A percentile compares a stretch with the other conserved stretches of the same genome.
These are phyloP conservation scores for Ectemnius continuus DNA, from an alignment of 2,888 invertebrate genomes.

Conservation along the genomic window DNA sequence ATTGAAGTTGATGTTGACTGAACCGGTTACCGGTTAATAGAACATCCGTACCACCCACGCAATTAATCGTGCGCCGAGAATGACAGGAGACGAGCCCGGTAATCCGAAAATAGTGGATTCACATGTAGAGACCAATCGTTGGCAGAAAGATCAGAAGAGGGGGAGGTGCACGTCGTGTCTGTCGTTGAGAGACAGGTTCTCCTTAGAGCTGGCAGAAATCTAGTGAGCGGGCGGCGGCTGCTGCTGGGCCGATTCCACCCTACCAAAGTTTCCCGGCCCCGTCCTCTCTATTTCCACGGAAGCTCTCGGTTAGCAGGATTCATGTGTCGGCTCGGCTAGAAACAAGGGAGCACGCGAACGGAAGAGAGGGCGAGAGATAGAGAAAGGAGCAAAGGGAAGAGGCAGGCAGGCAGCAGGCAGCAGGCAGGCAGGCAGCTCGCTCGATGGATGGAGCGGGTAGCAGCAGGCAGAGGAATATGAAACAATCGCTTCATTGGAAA, in stretches of 20 bases:
- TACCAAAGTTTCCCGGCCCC: conserved; percentile 54
- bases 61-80: no score
- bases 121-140: neutral
- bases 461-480: conserved; percentile 73
- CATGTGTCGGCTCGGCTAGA: conserved; percentile 56
- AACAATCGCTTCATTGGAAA: conserved; percentile 78
- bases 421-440: conserved; percentile 49
- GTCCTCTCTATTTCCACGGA: conserved; percentile 41
- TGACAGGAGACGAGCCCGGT: no score
- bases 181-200: conserved; percentile 68
- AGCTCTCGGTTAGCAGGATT: conserved; percentile 55
- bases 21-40: no score
- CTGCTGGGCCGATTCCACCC: conserved; percentile 54
- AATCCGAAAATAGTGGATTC: neutral
- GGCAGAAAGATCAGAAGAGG: conserved; percentile 26
- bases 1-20: no score
- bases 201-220: conserved; percentile 47
- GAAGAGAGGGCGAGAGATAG: conserved; percentile 40
- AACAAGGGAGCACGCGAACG: conserved; percentile 54
- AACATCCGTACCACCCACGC: no score
- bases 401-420: conserved; percentile 36
- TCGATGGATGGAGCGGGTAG: conserved; percentile 61
- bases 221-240: conserved; percentile 22
- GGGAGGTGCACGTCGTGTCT: conserved; percentile 63
- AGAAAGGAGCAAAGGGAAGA: conserved; percentile 36